phyloP scores from a whole-genome alignment of 92 coral and sea anemone genomes.

The Micromussa lordhowensis region DNA sequence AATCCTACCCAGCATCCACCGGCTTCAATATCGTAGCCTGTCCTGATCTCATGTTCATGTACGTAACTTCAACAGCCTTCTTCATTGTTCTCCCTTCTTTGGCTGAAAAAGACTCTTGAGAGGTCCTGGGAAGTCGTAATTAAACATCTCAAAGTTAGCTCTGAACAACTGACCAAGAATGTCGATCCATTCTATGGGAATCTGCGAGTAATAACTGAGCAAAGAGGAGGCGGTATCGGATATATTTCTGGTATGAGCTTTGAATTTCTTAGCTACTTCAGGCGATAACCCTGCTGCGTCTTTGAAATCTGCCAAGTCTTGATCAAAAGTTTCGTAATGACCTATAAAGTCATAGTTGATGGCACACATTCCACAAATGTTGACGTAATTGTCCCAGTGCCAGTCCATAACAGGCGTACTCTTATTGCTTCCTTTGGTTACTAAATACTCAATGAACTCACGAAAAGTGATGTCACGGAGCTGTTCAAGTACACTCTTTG shows the following conservation, averaged over 20 bases:
- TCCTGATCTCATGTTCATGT: too few species aligned
- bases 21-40: too few species aligned
- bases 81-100: background rate
- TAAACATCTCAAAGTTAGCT: slow-evolving; percentile 14
- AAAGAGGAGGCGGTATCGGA: background rate
- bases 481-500: background rate
- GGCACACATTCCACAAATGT: slow-evolving; percentile 2
- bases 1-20: too few species aligned
- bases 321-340: slow-evolving; percentile 3
- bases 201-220: slow-evolving; percentile 5
- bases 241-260: background rate
- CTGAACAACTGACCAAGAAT: background rate
- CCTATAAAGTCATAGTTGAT: slow-evolving; percentile 14
- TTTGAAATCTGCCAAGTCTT: background rate
- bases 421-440: background rate
- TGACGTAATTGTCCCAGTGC: slow-evolving; percentile 19
- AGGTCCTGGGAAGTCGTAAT: slow-evolving; percentile 10
- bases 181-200: slow-evolving; percentile 9
- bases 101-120: background rate
- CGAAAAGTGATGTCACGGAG: slow-evolving; percentile 9
- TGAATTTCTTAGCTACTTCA: background rate
- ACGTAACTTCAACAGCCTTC: too few species aligned
- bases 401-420: background rate
- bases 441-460: slow-evolving; percentile 4
- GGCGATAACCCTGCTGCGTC: background rate